Evolutionary conservation across 1,140 invertebrate species (phyloP).

Genomic region (Drosophila pandora): DNA sequence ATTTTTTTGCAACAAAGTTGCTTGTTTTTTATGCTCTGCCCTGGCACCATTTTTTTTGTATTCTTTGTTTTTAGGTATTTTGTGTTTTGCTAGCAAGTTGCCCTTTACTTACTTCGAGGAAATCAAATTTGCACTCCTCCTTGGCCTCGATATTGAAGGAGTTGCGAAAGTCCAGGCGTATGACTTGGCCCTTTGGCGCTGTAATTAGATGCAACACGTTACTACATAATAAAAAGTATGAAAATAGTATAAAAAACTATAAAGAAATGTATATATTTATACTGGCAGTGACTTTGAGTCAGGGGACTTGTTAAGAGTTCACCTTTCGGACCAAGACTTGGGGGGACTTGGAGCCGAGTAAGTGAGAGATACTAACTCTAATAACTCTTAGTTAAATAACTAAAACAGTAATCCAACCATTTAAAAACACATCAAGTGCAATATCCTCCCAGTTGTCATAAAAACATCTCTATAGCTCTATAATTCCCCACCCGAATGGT

Average conservation of each 20-base stretch:
- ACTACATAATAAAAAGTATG: constrained; percentile 7
- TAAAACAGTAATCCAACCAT: not conserved
- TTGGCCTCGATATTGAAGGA: constrained; percentile 91
- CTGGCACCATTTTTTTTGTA: not conserved
- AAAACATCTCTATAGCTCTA: not conserved
- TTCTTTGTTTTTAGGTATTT: not conserved
- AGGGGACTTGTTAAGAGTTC: too few relatives aligned
- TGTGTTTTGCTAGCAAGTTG: constrained; percentile 8
- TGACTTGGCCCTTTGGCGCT: constrained; percentile 90
- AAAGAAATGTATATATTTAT: not conserved
- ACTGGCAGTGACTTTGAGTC: too few relatives aligned
- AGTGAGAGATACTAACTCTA: too few relatives aligned
- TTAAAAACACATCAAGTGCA: not conserved
- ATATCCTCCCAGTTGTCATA: not conserved
- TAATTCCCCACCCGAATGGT: constrained; percentile 1
- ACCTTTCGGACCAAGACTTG: too few relatives aligned
- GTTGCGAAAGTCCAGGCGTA: constrained; percentile 93
- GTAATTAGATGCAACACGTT: constrained; percentile 84
- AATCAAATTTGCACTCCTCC: constrained; percentile 91
- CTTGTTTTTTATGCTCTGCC: constrained; percentile 29
- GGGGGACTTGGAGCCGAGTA: too few relatives aligned
- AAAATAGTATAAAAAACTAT: not conserved
- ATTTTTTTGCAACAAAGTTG: constrained; percentile 33
- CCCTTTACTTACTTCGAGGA: constrained; percentile 87
- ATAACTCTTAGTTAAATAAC: too few relatives aligned